A percentile compares a stretch with the other conserved stretches of the same genome.
These are phyloP conservation scores for Agriopis leucophaearia DNA, from an alignment of 2,888 invertebrate genomes.

Conservation along the genomic window DNA sequence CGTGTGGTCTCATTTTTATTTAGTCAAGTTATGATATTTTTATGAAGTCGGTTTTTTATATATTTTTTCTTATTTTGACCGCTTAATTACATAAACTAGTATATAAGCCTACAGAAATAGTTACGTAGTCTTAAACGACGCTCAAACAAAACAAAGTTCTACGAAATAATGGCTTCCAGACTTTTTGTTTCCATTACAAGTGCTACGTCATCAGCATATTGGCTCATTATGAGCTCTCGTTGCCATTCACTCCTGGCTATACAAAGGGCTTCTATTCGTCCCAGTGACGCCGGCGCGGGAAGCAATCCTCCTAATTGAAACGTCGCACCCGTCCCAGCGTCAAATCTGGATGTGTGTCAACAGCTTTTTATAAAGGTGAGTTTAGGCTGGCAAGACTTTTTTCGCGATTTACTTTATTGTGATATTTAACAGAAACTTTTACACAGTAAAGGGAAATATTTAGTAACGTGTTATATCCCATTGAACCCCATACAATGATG, in stretches of 20 bases:
- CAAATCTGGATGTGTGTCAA: slow-evolving; percentile 57
- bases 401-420: too few species aligned
- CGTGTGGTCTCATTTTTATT: too few species aligned
- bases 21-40: too few species aligned
- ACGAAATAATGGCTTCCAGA: neutral
- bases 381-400: neutral
- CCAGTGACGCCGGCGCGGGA: slow-evolving; percentile 79
- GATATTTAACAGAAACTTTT: too few species aligned
- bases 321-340: slow-evolving; percentile 54
- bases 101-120: neutral
- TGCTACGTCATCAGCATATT: slow-evolving; percentile 54
- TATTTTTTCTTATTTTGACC: too few species aligned
- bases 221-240: slow-evolving; percentile 49
- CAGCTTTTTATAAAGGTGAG: slow-evolving; percentile 46
- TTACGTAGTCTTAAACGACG: neutral
- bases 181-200: slow-evolving; percentile 18
- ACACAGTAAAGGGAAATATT: too few species aligned
- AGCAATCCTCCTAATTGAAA: slow-evolving; percentile 78
- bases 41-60: too few species aligned
- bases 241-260: slow-evolving; percentile 46
- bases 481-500: too few species aligned
- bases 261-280: slow-evolving; percentile 68
- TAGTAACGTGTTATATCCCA: too few species aligned
- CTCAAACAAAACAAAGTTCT: neutral
- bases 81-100: too few species aligned